A percentile compares a stretch with the other conserved stretches of the same genome.
Evolutionary conservation across 2,888 invertebrate species (phyloP).

Genomic region (Elysia crispata): DNA sequence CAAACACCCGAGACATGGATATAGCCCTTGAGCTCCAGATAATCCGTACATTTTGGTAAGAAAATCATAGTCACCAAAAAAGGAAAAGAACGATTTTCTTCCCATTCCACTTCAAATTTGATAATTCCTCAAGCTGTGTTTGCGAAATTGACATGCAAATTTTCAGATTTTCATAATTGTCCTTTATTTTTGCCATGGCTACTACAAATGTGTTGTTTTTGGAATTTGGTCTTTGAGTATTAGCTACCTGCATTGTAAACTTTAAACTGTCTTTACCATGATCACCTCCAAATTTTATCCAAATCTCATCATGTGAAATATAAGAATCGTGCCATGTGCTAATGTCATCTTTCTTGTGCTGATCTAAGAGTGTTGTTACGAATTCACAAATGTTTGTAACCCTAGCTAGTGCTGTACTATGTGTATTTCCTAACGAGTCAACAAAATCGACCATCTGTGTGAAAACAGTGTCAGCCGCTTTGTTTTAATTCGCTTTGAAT

Average conservation of each 20-base stretch:
- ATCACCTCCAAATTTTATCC: conserved; percentile 33
- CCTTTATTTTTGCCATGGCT: conserved; percentile 30
- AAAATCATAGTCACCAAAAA: conserved; percentile 30
- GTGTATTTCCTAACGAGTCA: not conserved
- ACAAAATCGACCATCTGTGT: conserved; percentile 3
- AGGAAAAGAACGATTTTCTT: conserved; percentile 3
- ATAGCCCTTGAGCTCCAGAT: conserved; percentile 17
- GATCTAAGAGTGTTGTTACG: conserved; percentile 19
- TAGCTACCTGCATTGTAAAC: conserved; percentile 24
- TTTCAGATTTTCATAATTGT: conserved; percentile 3
- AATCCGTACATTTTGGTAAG: conserved; percentile 3
- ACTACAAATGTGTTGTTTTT: conserved; percentile 26
- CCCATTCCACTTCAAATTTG: not conserved
- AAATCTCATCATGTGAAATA: conserved; percentile 24
- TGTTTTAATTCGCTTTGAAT: not conserved
- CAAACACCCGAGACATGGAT: conserved; percentile 36
- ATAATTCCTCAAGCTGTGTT: not conserved
- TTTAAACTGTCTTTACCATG: conserved; percentile 28
- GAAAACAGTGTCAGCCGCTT: not conserved
- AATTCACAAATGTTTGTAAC: conserved; percentile 7
- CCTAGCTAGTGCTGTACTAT: not conserved
- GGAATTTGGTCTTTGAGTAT: conserved; percentile 3
- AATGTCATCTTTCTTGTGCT: not conserved
- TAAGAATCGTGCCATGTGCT: conserved; percentile 25
- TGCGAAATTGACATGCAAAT: not conserved